Conservation (phyloP, 30 jellyfish, hydroid and myxozoan species). For the Aurelia coerulea region DNA sequence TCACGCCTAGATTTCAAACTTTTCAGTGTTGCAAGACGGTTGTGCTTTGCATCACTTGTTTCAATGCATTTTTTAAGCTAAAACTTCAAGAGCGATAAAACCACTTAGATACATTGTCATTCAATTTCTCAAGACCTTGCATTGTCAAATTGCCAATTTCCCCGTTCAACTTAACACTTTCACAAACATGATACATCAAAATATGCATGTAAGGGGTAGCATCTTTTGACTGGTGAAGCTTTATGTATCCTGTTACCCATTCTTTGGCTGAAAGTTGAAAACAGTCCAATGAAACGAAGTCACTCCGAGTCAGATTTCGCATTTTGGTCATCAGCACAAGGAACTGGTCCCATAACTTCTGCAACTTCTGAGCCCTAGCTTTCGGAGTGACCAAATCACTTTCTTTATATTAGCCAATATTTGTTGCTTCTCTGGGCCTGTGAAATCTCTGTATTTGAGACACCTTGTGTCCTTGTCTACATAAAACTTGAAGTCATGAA, state of each 20-base stretch:
- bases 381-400: not conserved
- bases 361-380: slow-evolving; percentile 2
- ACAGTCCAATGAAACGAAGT: not conserved
- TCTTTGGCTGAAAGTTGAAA: not conserved
- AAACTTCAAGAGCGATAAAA: not conserved
- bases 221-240: too few species aligned
- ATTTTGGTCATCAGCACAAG: not conserved
- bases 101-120: not conserved
- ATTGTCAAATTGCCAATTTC: slow-evolving; percentile 1
- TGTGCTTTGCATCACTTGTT: slow-evolving; percentile 2
- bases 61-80: not conserved
- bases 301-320: not conserved
- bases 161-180: not conserved
- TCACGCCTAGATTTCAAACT: not conserved
- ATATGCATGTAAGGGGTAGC: too few species aligned
- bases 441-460: not conserved
- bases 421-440: too few species aligned
- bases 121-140: slow-evolving; percentile 1
- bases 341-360: slow-evolving; percentile 9
- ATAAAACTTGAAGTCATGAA: not conserved
- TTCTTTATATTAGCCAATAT: not conserved
- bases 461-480: slow-evolving; percentile 9
- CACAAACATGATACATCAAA: not conserved
- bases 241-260: too few species aligned
- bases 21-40: slow-evolving; percentile 5